Evolutionary conservation across 2,888 invertebrate species (phyloP).

Genomic region (Agapostemon virescens): DNA sequence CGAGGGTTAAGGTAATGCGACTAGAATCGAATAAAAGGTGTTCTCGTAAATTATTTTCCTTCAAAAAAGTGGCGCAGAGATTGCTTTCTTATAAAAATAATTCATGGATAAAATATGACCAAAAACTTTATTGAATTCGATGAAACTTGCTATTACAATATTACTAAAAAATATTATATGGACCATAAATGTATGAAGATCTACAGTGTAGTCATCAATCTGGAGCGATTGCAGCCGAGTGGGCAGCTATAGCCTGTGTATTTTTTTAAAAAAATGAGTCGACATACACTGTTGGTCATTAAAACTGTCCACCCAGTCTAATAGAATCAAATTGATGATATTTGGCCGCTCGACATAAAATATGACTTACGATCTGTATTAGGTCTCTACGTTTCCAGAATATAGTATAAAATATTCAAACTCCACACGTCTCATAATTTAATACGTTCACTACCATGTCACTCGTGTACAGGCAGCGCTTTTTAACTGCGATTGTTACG

Average conservation of each 20-base stretch:
- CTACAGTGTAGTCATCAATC: background rate
- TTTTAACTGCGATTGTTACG: background rate
- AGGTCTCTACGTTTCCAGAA: background rate
- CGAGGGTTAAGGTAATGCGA: too few relatives aligned
- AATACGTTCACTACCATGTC: background rate
- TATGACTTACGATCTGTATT: background rate
- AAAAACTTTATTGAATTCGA: background rate
- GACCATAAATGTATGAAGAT: background rate
- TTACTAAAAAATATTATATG: background rate
- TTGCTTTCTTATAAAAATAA: background rate
- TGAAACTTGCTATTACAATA: background rate
- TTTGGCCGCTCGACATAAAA: background rate
- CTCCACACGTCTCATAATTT: background rate
- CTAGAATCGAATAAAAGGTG: background rate
- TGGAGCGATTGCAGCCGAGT: background rate
- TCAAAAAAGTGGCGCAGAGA: background rate
- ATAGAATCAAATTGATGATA: conserved; percentile 1
- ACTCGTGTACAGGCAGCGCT: background rate
- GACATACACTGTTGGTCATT: background rate
- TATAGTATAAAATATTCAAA: background rate
- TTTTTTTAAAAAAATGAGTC: background rate
- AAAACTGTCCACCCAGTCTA: background rate
- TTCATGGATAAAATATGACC: background rate
- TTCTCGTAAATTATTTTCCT: background rate
- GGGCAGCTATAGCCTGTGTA: background rate